Evolutionary conservation across 2,797 vertebrate species (phyloP).

Genomic region (Hippoglossus hippoglossus): DNA sequence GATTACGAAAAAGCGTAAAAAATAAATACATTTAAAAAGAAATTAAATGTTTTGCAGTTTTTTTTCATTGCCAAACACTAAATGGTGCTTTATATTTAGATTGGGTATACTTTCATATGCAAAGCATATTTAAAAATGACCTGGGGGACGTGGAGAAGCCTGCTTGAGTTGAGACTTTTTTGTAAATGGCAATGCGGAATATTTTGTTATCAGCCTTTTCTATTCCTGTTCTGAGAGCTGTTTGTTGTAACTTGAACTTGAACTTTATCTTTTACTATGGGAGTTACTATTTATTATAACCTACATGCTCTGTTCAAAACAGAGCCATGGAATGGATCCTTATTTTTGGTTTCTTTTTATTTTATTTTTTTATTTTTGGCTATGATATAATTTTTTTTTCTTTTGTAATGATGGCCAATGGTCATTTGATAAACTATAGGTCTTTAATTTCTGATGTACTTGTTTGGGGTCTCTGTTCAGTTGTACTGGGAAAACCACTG

Average conservation of each 20-base stretch:
- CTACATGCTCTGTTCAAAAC: conserved; percentile 98
- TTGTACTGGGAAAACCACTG: conserved; percentile 99
- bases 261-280: conserved; percentile 99
- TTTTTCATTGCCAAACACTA: conserved; percentile 99
- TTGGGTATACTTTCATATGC: conserved; percentile 99
- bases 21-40: conserved; percentile 83
- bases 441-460: conserved; percentile 94
- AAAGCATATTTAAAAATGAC: conserved; percentile 97
- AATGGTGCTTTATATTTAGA: conserved; percentile 99
- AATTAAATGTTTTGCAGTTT: conserved; percentile 94
- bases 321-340: conserved; percentile 93
- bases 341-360: conserved; percentile 86
- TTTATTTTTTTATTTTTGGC: conserved; percentile 82
- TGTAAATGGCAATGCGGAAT: conserved; percentile 99
- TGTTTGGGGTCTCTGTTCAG: conserved; percentile 99
- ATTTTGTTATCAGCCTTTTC: conserved; percentile 99
- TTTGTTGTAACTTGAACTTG: conserved; percentile 99
- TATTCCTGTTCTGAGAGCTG: conserved; percentile 99
- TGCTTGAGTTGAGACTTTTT: conserved; percentile 99
- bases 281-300: conserved; percentile 99
- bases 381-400: conserved; percentile 80
- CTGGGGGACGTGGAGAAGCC: conserved; percentile 89
- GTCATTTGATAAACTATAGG: conserved; percentile 94
- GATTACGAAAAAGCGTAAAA: conserved; percentile 82
- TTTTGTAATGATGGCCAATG: conserved; percentile 93